Evolutionary conservation across 1,140 invertebrate species (phyloP).

Genomic region (Rhagoletis pomonella): DNA sequence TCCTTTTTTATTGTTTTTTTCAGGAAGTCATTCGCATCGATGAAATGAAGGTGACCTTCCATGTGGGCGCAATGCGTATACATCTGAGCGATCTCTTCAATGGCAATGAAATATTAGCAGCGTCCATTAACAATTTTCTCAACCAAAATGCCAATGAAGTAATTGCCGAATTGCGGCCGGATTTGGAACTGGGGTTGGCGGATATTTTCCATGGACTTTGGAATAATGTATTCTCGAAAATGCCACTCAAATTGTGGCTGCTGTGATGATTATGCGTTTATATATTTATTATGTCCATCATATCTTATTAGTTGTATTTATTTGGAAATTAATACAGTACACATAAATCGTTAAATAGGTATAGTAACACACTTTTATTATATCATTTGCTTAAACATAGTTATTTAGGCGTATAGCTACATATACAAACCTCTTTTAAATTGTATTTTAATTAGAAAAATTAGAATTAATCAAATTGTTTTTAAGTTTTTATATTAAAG

Average conservation of each 20-base stretch:
- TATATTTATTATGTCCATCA: constrained; percentile 43
- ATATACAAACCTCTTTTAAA: too few relatives aligned
- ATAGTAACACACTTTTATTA: too few relatives aligned
- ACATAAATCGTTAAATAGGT: too few relatives aligned
- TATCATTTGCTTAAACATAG: too few relatives aligned
- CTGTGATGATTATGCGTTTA: constrained; percentile 58
- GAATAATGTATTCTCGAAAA: constrained; percentile 84
- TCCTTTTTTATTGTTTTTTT: background rate
- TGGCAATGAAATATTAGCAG: constrained; percentile 76
- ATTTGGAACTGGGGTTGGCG: constrained; percentile 82
- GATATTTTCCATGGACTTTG: constrained; percentile 86
- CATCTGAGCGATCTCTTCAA: constrained; percentile 77
- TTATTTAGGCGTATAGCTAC: too few relatives aligned
- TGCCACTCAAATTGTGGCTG: constrained; percentile 86
- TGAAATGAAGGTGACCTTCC: constrained; percentile 77
- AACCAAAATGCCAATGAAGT: constrained; percentile 90
- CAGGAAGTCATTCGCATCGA: constrained; percentile 75
- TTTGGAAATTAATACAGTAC: background rate
- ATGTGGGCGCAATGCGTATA: constrained; percentile 76
- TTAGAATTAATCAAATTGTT: too few relatives aligned
- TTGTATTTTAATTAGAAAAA: too few relatives aligned
- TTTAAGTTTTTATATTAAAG: too few relatives aligned
- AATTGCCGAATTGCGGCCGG: constrained; percentile 88
- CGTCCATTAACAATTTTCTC: constrained; percentile 78
- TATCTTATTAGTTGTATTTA: constrained; percentile 47